These are phyloP conservation scores for Sebastes vulpes DNA, from an alignment of 2,797 vertebrate genomes.

Conservation along the genomic window DNA sequence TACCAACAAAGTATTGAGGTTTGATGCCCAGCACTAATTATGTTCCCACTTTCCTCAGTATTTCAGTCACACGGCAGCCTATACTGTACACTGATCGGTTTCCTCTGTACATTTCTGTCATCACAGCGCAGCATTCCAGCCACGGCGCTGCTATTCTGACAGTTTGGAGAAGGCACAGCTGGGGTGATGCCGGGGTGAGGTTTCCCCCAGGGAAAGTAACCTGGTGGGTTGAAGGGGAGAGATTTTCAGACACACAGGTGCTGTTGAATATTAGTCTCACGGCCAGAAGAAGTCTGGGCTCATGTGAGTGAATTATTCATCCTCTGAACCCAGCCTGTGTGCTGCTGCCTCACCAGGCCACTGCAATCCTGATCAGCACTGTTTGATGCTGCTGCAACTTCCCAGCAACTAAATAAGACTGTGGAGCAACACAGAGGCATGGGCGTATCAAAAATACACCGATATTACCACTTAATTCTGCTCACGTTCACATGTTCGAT, in stretches of 20 bases:
- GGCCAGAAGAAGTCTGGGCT: conserved; percentile 76
- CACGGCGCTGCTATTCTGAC: conserved; percentile 30
- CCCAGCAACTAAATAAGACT: conserved; percentile 84
- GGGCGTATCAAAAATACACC: neutral
- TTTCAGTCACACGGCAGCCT: conserved; percentile 37
- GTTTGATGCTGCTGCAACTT: conserved; percentile 90
- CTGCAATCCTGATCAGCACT: conserved; percentile 75
- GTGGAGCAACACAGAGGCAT: conserved; percentile 38
- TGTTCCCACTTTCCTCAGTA: conserved; percentile 13
- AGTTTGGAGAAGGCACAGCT: conserved; percentile 56
- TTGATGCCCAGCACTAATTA: conserved; percentile 13
- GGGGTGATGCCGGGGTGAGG: conserved; percentile 58
- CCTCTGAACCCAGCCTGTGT: conserved; percentile 76
- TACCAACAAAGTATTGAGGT: neutral
- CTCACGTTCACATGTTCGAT: neutral
- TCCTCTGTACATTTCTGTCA: conserved; percentile 39
- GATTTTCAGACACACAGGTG: conserved; percentile 73
- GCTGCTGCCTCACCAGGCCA: conserved; percentile 80
- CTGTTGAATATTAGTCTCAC: conserved; percentile 86
- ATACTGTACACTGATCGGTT: conserved; percentile 23
- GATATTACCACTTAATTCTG: conserved; percentile 16
- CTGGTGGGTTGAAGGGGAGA: conserved; percentile 68
- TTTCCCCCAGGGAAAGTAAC: conserved; percentile 58
- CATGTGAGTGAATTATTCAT: conserved; percentile 80
- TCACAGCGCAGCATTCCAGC: neutral